Percentiles rank a stretch among this genome's conserved stretches.
Evolutionary conservation across 2,113 vertebrate genomes (phyloP).

Genomic region (Saccopteryx bilineata): DNA sequence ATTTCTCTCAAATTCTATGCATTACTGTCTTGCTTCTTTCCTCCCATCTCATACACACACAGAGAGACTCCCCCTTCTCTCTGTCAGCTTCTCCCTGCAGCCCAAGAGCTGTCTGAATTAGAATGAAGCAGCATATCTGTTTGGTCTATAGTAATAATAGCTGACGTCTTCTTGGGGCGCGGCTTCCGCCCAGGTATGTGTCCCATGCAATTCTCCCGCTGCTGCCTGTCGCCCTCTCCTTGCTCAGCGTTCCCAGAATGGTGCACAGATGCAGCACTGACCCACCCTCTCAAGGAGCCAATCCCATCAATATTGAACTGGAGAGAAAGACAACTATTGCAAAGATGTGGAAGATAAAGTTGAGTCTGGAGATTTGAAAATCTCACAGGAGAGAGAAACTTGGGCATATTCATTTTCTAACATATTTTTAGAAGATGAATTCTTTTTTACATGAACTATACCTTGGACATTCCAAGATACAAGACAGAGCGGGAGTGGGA

Average conservation of each 20-base stretch:
- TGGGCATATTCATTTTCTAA: slow-evolving; percentile 8
- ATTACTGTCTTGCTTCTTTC: background rate
- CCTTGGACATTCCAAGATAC: slow-evolving; percentile 6
- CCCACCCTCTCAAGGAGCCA: background rate
- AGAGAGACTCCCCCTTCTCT: background rate
- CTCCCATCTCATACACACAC: background rate
- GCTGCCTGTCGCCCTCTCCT: background rate
- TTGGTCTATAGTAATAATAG: background rate
- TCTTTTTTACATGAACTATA: slow-evolving; percentile 26
- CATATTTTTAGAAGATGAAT: background rate
- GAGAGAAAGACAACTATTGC: background rate
- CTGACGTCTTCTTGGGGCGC: background rate
- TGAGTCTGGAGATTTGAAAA: slow-evolving; percentile 49
- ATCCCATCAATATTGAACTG: background rate
- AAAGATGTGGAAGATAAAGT: background rate
- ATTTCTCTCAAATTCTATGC: background rate
- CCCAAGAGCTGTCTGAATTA: background rate
- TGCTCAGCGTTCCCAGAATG: background rate
- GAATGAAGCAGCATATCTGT: background rate
- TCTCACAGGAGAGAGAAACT: slow-evolving; percentile 1
- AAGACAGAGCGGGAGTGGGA: background rate
- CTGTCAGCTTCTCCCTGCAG: background rate
- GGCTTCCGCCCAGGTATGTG: background rate
- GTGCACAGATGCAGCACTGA: background rate
- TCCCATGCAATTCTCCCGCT: background rate